A percentile compares a stretch with the other conserved stretches of the same genome.
Conservation (phyloP, 1,140 invertebrate genomes). For the Sycophila sp. region DNA sequence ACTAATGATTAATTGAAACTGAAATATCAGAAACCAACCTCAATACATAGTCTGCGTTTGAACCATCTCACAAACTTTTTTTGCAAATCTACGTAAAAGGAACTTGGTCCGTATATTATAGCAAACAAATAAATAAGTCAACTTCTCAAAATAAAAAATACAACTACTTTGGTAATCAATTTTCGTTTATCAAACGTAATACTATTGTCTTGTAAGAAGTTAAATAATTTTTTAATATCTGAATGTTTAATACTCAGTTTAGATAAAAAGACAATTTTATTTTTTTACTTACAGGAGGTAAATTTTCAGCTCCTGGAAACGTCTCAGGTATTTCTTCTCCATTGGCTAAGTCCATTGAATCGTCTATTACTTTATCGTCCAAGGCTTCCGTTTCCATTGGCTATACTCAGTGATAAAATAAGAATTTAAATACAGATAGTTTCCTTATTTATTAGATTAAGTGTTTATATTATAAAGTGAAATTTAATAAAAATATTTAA, state of each 20-base stretch:
- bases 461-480: no score
- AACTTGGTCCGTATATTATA: constrained; percentile 26
- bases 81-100: constrained; percentile 27
- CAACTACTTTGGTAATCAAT: neutral
- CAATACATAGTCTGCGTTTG: constrained; percentile 12
- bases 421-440: no score
- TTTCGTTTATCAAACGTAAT: neutral
- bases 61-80: constrained; percentile 23
- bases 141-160: neutral
- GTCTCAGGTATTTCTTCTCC: constrained; percentile 54
- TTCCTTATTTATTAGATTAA: no score
- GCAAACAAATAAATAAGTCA: constrained; percentile 7
- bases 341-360: constrained; percentile 46
- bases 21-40: constrained; percentile 23
- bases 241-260: neutral
- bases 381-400: constrained; percentile 56
- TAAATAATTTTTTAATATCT: neutral
- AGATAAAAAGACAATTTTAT: neutral
- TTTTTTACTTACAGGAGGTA: constrained; percentile 61
- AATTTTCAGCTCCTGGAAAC: constrained; percentile 58
- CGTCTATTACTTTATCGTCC: constrained; percentile 45
- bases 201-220: neutral
- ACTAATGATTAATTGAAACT: constrained; percentile 18
- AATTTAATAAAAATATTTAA: no score
- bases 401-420: no score